Base-by-base conservation (phyloP, 2,888 invertebrate genomes). In the Xanthia icteritia region DNA sequence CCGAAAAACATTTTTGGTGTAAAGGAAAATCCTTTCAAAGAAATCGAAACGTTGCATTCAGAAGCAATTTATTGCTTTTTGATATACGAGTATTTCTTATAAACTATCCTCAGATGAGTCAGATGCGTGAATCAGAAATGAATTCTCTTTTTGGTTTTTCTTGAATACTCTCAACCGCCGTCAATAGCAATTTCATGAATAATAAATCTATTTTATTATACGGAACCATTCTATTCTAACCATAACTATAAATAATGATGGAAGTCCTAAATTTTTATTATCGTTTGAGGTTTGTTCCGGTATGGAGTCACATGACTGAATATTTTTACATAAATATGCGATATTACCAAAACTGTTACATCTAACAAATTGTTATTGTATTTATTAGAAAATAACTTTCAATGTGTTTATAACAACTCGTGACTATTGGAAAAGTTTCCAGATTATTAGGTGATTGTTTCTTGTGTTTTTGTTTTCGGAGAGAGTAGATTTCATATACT, bases 251-350 rank as follows among this genome's bases (percentile, higher is more conserved):
- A 79, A 66, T 66, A 66, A 0, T 64, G 9, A 64, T 27, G 0
- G 27, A 2, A 60, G 60, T 84, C 54, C 27, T 56, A 79, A 31
- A 69, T 71, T 75, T 75, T 78, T 81, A 83, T 73, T 23, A 65
- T 60, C 31, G 39, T 68, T 73, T 76, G 39, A 70, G 20, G 36
- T n/a, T 67, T 73, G 84, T 83, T 84, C 81, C 84, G 84, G 83
- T 80, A 81, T 42, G 54, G 69, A 79, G 81, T 77, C 83, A 82
- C 66, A 73, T 82, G 77, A 81, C 76, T 45, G 73, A 69, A 77
- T 81, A 81, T 72, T 71, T 89, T 89, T 77, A 73, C 84, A 90
- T 89, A 87, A 84, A 87, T 83, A 81, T 63, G 64, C 70, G 20
- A 81, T 83, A 77, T 77, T 77, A 74, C 54, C 56, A 70, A 71